Evolutionary conservation across 1,140 invertebrate genomes (phyloP), one percentile per base, ranked within the genome.

Genomic region (Prorops nasuta): DNA sequence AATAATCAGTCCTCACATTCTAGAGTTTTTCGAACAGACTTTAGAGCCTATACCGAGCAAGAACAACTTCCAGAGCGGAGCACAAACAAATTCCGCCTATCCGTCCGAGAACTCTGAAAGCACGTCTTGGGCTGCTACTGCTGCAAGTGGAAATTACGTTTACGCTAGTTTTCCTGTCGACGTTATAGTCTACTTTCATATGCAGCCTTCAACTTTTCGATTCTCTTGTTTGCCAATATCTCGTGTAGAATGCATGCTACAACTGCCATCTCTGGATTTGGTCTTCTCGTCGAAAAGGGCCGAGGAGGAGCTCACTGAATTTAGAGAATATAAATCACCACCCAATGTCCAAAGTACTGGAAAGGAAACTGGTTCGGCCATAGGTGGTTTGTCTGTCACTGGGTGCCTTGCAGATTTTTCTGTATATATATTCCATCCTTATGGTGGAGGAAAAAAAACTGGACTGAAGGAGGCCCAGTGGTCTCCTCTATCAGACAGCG

Each of bases 181-280:
- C 79, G 94, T 99, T 8, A 93, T 99, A 59, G 96, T 99, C 6
- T 97, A 98, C 74, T 95, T 98, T 77, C 91, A 96, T 70, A 96
- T 98, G 85, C 92, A 98, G 67, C 95, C 96, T 0, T 96, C 94
- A 10, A 93, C 92, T 2, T 96, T 98, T 68, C 83, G 93, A 49
- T 97, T 97, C 72, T 95, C 94, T 51, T 98, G 96, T 79, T 80
- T 98, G 54, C 96, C 96, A 3, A 89, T 95, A 1, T 98, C 95
- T 3, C 77, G 94, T 43, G 95, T 98, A 1, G 95, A 98, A 74
- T 99, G 97, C 72, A 88, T 98, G 81, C 80, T 99, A 9, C 91
- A 94, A 66, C 79, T 99, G 50, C 97, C 97, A 10, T 95, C 94
- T 15, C 82, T 99, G 31, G 94, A 97, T 71, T 88, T 94, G 51